Evolutionary conservation across 1,140 invertebrate species (phyloP), one percentile per base, ranked within the genome.

Genomic region (Lethrus apterus): DNA sequence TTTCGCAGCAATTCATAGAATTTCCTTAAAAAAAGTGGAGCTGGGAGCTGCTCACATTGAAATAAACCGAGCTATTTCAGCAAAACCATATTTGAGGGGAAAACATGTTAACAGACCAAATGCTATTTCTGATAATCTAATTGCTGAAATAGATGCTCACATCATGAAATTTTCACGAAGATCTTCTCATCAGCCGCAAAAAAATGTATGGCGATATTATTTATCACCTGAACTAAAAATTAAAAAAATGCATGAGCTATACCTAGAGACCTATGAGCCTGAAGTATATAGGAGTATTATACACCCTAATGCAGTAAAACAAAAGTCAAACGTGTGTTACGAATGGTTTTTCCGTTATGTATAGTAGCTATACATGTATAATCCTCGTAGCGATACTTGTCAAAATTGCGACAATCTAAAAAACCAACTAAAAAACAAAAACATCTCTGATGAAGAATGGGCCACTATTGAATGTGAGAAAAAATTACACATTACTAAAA

Each of bases 231-330:
- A 51, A 33, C 46, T 51, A 40, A 51, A 46, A 46, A 32, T 51
- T 46, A 32, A 43, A 33, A 51, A 40, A 17, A 51, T 51, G 44
- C 34, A 51, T 41, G 48, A 51, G 32, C 20, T 46, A 26, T 40
- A 46, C 20, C 34, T 46, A 8, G 26, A 41, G 26, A 41, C 21
- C 8, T 41, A 24, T 41, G 38, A 23, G 26, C 38, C 38, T 19
- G 38, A 41, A 24, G 14, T 29, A 14, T 41, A 41, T 41, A n/a
- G n/a, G n/a, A n/a, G n/a, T n/a, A n/a, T n/a, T n/a, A n/a, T n/a
- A n/a, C n/a, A n/a, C n/a, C n/a, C n/a, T n/a, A n/a, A n/a, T n/a
- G n/a, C n/a, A n/a, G n/a, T n/a, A n/a, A n/a, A n/a, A n/a, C n/a
- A n/a, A n/a, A n/a, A n/a, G n/a, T n/a, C n/a, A n/a, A n/a, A n/a